Evolutionary conservation across 2,888 invertebrate species (phyloP), one percentile per base, ranked within the genome.

Genomic region (Drosophila seclusa): DNA sequence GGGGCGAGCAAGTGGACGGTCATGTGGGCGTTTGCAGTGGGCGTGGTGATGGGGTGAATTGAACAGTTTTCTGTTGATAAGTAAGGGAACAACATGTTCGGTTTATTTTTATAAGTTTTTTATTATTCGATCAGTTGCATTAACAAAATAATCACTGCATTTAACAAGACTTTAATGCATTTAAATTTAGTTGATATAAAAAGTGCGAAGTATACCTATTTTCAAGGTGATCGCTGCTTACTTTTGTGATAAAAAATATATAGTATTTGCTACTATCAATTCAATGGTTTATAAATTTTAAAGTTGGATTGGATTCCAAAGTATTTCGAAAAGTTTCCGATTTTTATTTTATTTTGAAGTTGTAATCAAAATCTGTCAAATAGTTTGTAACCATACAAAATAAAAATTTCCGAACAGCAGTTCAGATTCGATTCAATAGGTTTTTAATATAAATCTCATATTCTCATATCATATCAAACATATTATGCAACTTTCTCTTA

Each of bases 21-120:
- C 48, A 68, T 74, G 75, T 78, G 77, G 50, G 57, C n/a, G 60
- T 73, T 64, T 58, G 42, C 63, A 62, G 32, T 67, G 59, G 34
- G 50, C 24, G 42, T 49, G 40, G 8, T 32, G 4, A 31, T 60
- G 60, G 80, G 78, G 75, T 65, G 49, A 54, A 75, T 62, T 61
- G 27, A 79, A 36, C 40, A 75, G 77, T 78, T 79, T 13, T 11
- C 18, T 27, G 2, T 11, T 16, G 8, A 29, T 27, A 16, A n/a
- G 7, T 13, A 16, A 31, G 13, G 8, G 5, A 38, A 29, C 7
- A 27, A 38, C 0, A 13, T 8, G 4, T 24, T 24, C 1, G 1
- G 2, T 18, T 36, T 36, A 54, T 54, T 34, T 27, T 16, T 10
- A 18, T 0, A 27, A 16, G 2, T 18, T 18, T 4, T 13, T 7